A percentile compares a stretch with the other conserved stretches of the same genome.
Evolutionary conservation across 2,113 vertebrate species (phyloP).

Genomic region (Turdus rufiventris): DNA sequence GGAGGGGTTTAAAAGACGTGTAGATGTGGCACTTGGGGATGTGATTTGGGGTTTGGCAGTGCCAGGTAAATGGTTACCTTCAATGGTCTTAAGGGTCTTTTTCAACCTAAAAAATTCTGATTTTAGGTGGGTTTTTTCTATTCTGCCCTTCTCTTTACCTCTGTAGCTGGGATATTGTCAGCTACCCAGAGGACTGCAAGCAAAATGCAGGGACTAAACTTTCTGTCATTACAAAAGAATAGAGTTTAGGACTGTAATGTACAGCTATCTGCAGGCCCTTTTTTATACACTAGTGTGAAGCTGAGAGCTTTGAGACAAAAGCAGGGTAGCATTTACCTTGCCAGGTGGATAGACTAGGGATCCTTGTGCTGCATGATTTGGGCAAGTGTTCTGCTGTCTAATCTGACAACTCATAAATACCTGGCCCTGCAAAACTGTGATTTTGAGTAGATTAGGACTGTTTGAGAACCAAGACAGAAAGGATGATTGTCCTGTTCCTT

Average conservation of each 20-base stretch:
- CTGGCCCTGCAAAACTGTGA: background rate
- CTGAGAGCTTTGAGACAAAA: background rate
- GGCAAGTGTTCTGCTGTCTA: background rate
- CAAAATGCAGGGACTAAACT: background rate
- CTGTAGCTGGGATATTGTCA: background rate
- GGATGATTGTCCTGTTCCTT: background rate
- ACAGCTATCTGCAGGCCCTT: background rate
- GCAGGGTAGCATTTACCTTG: background rate
- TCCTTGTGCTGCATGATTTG: background rate
- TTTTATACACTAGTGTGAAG: background rate
- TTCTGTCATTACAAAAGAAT: background rate
- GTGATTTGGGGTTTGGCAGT: background rate
- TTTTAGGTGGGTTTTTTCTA: background rate
- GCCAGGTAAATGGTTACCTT: background rate
- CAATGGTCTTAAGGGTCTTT: background rate
- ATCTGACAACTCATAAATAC: background rate
- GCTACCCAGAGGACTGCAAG: background rate
- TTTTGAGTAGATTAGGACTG: background rate
- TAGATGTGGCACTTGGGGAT: rapidly evolving
- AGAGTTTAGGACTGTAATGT: background rate
- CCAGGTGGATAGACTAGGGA: background rate
- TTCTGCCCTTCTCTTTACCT: background rate
- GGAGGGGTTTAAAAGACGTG: background rate
- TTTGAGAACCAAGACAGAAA: background rate
- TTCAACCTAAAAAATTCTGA: background rate